Percentiles rank a stretch among this genome's conserved stretches.
phyloP scores from a whole-genome alignment of 1,140 invertebrate genomes.

The Zaprionus ornatus region DNA sequence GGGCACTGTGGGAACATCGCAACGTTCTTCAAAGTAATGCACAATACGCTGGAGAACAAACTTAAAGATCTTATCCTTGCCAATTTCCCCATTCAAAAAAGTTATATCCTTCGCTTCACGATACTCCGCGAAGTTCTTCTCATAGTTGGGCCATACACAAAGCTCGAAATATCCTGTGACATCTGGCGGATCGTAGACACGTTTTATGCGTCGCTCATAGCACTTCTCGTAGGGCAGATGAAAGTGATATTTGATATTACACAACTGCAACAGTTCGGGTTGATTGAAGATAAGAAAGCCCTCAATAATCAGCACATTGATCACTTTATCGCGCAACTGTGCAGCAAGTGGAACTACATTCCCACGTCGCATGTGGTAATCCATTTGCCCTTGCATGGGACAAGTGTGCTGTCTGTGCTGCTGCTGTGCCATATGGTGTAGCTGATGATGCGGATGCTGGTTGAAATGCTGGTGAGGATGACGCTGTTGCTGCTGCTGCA shows the following conservation, averaged over 20 bases:
- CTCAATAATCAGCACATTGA: slow-evolving; percentile 88
- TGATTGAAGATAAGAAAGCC: slow-evolving; percentile 91
- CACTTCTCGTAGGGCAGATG: slow-evolving; percentile 88
- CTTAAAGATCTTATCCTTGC: slow-evolving; percentile 78
- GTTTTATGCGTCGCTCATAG: slow-evolving; percentile 85
- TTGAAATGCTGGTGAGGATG: slow-evolving; percentile 49
- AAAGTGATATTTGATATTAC: slow-evolving; percentile 90
- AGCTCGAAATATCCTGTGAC: slow-evolving; percentile 91
- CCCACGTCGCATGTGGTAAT: slow-evolving; percentile 62
- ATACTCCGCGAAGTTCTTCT: slow-evolving; percentile 76
- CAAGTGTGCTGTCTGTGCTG: slow-evolving; percentile 46
- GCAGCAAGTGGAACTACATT: slow-evolving; percentile 60
- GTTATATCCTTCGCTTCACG: slow-evolving; percentile 79
- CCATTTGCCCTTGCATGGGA: slow-evolving; percentile 39
- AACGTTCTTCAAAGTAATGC: slow-evolving; percentile 78
- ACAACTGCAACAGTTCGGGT: slow-evolving; percentile 87
- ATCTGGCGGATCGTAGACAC: slow-evolving; percentile 91
- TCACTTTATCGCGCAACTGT: slow-evolving; percentile 76
- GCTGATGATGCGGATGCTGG: slow-evolving; percentile 49
- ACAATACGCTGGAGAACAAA: slow-evolving; percentile 75
- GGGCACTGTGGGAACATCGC: slow-evolving; percentile 52
- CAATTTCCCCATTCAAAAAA: slow-evolving; percentile 78
- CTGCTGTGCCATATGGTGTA: slow-evolving; percentile 13
- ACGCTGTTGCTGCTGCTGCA: slow-evolving; percentile 42
- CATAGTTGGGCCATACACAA: slow-evolving; percentile 91